Conservation (phyloP, 2,113 vertebrate species). For the Leptobrachium ailaonicum region DNA sequence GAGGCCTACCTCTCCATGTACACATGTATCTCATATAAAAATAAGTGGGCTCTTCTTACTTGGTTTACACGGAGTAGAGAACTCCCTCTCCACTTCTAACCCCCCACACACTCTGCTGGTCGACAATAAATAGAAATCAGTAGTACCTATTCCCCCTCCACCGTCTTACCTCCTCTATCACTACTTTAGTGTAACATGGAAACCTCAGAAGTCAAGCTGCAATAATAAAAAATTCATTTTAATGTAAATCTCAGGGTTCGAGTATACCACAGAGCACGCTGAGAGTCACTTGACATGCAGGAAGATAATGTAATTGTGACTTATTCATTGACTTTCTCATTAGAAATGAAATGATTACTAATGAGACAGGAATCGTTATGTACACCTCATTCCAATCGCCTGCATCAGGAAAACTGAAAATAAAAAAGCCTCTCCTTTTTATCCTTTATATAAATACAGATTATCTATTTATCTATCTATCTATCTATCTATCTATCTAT, state of each 20-base stretch:
- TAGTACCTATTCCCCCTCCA: not conserved
- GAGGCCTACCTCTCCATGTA: no score
- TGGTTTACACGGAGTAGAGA: no score
- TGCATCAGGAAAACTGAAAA: not conserved
- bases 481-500: no score
- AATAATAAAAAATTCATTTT: slow-evolving; percentile 30
- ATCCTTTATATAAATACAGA: no score
- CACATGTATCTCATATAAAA: no score
- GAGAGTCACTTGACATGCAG: slow-evolving; percentile 39
- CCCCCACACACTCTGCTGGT: no score
- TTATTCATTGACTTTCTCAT: slow-evolving; percentile 48
- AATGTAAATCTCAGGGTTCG: slow-evolving; percentile 26
- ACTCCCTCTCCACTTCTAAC: no score
- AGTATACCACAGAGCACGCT: slow-evolving; percentile 8
- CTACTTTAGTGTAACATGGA: slow-evolving; percentile 29
- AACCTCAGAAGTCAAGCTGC: slow-evolving; percentile 2
- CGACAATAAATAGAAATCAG: not conserved
- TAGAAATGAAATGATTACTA: slow-evolving; percentile 45
- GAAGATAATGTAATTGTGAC: slow-evolving; percentile 47
- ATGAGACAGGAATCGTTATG: slow-evolving; percentile 30
- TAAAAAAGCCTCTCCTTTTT: no score
- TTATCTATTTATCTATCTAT: no score
- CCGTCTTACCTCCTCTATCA: not conserved
- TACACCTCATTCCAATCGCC: slow-evolving; percentile 30
- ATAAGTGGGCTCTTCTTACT: no score